These are phyloP conservation scores for Gortyna flavago DNA, from an alignment of 2,888 invertebrate species.

Conservation along the genomic window DNA sequence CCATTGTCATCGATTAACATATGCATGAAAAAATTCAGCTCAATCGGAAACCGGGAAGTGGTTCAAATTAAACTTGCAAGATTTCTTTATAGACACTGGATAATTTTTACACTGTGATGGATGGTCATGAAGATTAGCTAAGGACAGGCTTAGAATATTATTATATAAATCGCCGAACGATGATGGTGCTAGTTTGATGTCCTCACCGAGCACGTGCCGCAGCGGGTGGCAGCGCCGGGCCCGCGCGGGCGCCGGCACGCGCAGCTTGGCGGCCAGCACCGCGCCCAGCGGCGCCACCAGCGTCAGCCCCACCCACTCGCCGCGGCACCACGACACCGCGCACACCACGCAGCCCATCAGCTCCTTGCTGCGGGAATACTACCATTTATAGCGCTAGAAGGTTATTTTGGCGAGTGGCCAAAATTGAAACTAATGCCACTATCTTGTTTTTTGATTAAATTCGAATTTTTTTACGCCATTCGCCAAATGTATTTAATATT, in stretches of 20 bases:
- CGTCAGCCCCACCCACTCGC: conserved; percentile 91
- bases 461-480: neutral
- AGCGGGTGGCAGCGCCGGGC: conserved; percentile 59
- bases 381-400: no score
- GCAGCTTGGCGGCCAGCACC: conserved; percentile 83
- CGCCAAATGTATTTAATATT: no score
- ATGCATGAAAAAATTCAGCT: neutral
- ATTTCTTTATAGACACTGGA: neutral
- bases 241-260: conserved; percentile 76
- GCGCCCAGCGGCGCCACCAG: conserved; percentile 89
- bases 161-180: neutral
- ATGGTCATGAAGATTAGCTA: neutral
- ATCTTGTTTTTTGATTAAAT: neutral
- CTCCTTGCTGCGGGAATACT: conserved; percentile 72
- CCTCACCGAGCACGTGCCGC: conserved; percentile 74
- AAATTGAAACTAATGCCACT: neutral
- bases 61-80: neutral
- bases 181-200: no score
- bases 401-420: neutral
- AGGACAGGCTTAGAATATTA: neutral
- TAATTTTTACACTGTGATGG: neutral
- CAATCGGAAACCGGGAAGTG: neutral
- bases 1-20: no score
- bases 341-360: conserved; percentile 90
- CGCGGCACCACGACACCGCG: conserved; percentile 91